A percentile compares a stretch with the other conserved stretches of the same genome.
These are phyloP conservation scores for Pelmatolapia mariae DNA, from an alignment of 2,113 vertebrate genomes.

Conservation along the genomic window DNA sequence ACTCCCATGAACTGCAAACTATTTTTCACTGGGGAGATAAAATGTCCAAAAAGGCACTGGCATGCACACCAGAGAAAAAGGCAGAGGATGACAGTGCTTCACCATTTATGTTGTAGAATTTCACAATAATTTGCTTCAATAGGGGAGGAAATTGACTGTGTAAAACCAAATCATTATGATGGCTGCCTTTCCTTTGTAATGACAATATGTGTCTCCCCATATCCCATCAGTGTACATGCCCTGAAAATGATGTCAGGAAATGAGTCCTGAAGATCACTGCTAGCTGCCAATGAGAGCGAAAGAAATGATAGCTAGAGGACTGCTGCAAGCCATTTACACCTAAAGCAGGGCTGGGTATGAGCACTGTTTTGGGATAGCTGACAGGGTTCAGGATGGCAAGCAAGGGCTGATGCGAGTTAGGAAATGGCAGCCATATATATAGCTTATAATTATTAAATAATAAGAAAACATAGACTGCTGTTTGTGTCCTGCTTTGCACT, in stretches of 20 bases:
- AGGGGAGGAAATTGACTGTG: slow-evolving; percentile 74
- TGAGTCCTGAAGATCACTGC: slow-evolving; percentile 67
- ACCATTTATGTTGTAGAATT: slow-evolving; percentile 43
- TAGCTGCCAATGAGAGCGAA: slow-evolving; percentile 52
- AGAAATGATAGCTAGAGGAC: slow-evolving; percentile 37
- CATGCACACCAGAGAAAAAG: slow-evolving; percentile 2
- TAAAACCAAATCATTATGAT: slow-evolving; percentile 69
- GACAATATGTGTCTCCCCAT: slow-evolving; percentile 68
- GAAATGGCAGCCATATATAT: not conserved
- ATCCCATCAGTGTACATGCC: slow-evolving; percentile 63
- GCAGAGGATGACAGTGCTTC: not conserved
- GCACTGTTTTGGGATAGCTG: not conserved
- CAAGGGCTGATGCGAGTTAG: not conserved
- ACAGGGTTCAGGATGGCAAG: not conserved
- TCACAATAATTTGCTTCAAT: slow-evolving; percentile 61
- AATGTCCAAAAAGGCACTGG: slow-evolving; percentile 13
- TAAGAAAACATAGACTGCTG: not conserved
- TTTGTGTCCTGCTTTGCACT: not conserved
- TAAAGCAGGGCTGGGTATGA: not conserved
- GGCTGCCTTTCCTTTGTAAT: slow-evolving; percentile 70
- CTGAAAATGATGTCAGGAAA: slow-evolving; percentile 63
- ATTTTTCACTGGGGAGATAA: slow-evolving; percentile 1
- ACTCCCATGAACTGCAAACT: slow-evolving; percentile 24
- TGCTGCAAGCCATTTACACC: slow-evolving; percentile 27
- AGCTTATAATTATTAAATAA: not conserved